Conservation (phyloP, 2,113 vertebrate species). For the Pygoscelis antarcticus region DNA sequence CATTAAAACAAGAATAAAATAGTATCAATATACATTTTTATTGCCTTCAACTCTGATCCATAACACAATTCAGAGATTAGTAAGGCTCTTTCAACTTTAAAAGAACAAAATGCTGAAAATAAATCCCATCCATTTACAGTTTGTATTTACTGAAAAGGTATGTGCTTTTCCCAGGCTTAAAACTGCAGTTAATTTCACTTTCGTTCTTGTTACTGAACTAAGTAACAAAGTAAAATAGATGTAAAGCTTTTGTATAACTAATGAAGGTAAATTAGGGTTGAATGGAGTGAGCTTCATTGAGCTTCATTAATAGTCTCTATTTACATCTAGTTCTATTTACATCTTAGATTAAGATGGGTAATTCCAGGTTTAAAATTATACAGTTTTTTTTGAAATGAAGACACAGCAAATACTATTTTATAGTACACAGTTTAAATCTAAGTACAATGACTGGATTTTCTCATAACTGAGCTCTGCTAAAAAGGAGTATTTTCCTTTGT, state of each 20-base stretch:
- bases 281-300: background rate
- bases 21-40: background rate
- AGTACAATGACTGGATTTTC: background rate
- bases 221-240: background rate
- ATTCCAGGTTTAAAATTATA: background rate
- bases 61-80: background rate
- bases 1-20: background rate
- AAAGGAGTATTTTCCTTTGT: background rate
- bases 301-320: background rate
- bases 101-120: background rate
- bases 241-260: background rate
- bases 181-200: background rate
- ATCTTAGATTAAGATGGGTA: background rate
- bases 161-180: background rate
- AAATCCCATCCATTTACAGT: background rate
- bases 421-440: background rate
- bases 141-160: background rate
- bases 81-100: background rate
- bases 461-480: background rate
- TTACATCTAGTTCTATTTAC: background rate
- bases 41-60: background rate
- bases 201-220: background rate
- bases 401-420: background rate
- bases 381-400: background rate
- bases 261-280: background rate